These are phyloP conservation scores for Ischnus inquisitorius DNA, from an alignment of 2,888 invertebrate species.

Conservation along the genomic window DNA sequence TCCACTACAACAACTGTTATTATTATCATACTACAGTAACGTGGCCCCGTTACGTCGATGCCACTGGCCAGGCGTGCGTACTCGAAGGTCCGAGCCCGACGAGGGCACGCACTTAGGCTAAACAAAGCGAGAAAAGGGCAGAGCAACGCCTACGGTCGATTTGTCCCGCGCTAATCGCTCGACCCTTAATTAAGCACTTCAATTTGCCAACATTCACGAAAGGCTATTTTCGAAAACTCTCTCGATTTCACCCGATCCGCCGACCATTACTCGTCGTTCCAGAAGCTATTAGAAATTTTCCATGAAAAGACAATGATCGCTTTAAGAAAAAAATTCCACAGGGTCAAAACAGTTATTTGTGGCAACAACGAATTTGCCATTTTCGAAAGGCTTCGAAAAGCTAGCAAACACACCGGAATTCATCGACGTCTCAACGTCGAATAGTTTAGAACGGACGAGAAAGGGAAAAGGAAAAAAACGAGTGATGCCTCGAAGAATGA, in stretches of 20 bases:
- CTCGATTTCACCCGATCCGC: too few species aligned
- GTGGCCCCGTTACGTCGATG: slow-evolving; percentile 27
- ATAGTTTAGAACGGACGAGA: background rate
- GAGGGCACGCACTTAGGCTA: background rate
- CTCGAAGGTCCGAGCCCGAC: slow-evolving; percentile 4
- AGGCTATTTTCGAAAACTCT: too few species aligned
- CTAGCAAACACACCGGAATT: too few species aligned
- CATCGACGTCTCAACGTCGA: background rate
- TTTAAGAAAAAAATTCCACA: too few species aligned
- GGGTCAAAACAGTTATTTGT: too few species aligned
- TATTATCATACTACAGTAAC: background rate
- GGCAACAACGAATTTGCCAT: too few species aligned
- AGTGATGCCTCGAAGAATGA: slow-evolving; percentile 7
- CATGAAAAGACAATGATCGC: too few species aligned
- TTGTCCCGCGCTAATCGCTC: background rate
- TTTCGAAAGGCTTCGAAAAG: too few species aligned
- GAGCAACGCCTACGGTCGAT: background rate
- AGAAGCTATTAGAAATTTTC: too few species aligned
- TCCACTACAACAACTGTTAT: background rate
- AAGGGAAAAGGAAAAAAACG: background rate
- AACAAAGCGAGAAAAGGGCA: background rate
- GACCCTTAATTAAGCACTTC: background rate
- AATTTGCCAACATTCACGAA: too few species aligned
- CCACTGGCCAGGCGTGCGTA: background rate
- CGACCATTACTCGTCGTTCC: too few species aligned